Evolutionary conservation across 2,888 invertebrate genomes (phyloP).

Genomic region (Platycheirus rosarum): DNA sequence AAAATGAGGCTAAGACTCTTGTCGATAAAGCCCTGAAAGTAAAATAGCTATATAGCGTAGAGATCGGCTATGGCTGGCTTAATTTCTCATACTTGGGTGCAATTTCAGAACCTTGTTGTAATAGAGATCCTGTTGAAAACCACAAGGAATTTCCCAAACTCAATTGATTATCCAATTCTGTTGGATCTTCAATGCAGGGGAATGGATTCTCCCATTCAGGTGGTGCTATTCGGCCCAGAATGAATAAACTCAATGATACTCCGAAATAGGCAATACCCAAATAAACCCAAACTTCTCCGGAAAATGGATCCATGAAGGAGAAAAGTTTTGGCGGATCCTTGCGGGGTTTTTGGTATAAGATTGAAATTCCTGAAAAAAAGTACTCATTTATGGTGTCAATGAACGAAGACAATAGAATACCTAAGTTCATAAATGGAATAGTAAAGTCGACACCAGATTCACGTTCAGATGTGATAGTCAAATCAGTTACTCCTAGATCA

Average conservation of each 20-base stretch:
- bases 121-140: constrained; percentile 93
- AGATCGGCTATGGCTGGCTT: constrained; percentile 63
- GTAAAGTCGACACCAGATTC: constrained; percentile 96
- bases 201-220: constrained; percentile 95
- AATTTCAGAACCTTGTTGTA: constrained; percentile 94
- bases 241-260: constrained; percentile 90
- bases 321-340: constrained; percentile 93
- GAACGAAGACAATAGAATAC: too few relatives aligned
- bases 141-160: constrained; percentile 92
- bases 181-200: constrained; percentile 92
- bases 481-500: constrained; percentile 95
- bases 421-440: constrained; percentile 96
- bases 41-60: too few relatives aligned
- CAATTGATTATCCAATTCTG: constrained; percentile 92
- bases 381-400: too few relatives aligned
- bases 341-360: constrained; percentile 93
- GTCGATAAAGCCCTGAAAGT: constrained; percentile 90
- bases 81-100: constrained; percentile 88
- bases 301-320: constrained; percentile 95
- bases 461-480: constrained; percentile 93
- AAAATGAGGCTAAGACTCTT: constrained; percentile 91
- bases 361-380: constrained; percentile 88
- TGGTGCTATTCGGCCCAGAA: constrained; percentile 91
- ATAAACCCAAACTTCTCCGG: constrained; percentile 92
- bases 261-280: constrained; percentile 91